Evolutionary conservation across 2,113 vertebrate species (phyloP), one percentile per base, ranked within the genome.

Genomic region (Calyptomena viridis): DNA sequence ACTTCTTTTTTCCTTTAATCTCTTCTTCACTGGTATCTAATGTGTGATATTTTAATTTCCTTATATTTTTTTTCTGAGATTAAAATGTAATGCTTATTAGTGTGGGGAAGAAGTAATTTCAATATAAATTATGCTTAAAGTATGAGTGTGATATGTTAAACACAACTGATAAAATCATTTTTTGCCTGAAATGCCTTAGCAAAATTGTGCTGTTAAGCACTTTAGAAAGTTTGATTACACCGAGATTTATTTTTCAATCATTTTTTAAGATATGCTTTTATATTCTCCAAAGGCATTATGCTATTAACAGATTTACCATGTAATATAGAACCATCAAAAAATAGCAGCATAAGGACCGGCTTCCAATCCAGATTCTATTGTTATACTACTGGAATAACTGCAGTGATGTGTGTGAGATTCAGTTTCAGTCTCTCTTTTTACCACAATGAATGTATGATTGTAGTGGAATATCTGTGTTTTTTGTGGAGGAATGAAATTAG

Each of bases 71-170:
- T 85, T 55, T 58, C 56, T 80, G 35, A 71, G 68, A 50, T 85
- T 93, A 90, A 85, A 93, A 83, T 62, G 14, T 55, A 86, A 90
- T 89, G 44, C 53, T 83, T 97, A 90, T 96, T 95, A 92, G 35
- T 46, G 84, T 68, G 33, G 27, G 21, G 33, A 67, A 96, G 87
- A 91, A 88, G 62, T 56, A 47, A 89, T 94, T 91, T 79, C 18
- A 73, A 7, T 68, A 76, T 64, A 71, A 95, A 88, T 95, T 92
- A 89, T 89, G 78, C 46, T 90, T 78, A 88, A 97, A 94, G 13
- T 80, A 49, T 81, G 76, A 95, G 81, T 86, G 35, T 73, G 40
- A 64, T 93, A 90, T 91, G 80, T 91, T 93, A 94, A 97, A 92
- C 49, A 68, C 28, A 89, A 35, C 74, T 93, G 74, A 94, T 95